Conservation (phyloP, 2,797 vertebrate species). For the Anomalospiza imberbis region DNA sequence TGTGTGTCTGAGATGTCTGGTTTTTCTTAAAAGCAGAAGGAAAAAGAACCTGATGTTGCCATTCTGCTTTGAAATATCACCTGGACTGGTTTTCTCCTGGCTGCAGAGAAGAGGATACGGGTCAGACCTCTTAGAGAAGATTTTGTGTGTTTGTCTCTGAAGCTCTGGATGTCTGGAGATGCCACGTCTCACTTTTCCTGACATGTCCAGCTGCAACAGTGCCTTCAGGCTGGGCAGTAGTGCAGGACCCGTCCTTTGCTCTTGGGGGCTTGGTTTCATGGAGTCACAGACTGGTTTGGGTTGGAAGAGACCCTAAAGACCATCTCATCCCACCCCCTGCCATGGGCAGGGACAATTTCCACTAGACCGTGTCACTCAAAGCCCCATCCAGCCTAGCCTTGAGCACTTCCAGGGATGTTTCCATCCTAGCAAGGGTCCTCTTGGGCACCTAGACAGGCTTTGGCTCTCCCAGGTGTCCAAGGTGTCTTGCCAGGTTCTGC, state of each 20-base stretch:
- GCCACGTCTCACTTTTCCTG: not conserved
- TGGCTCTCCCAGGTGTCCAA: not conserved
- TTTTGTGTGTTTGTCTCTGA: not conserved
- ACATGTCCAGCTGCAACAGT: fast-evolving
- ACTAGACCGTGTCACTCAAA: not conserved
- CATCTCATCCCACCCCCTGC: not conserved
- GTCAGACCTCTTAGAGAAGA: not conserved
- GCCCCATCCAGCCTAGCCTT: not conserved
- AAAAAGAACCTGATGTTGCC: not conserved
- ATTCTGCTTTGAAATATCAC: not conserved
- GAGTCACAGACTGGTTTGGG: not conserved
- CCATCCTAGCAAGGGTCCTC: not conserved
- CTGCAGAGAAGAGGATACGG: not conserved
- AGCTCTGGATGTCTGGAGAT: not conserved
- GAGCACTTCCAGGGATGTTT: not conserved
- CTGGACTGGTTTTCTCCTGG: not conserved
- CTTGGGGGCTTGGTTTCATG: not conserved
- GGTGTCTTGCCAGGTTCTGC: not conserved
- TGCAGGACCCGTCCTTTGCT: not conserved
- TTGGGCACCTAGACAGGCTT: not conserved
- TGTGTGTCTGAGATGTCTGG: not conserved
- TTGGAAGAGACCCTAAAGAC: not conserved
- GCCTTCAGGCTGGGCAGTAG: not conserved
- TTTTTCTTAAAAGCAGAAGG: not conserved
- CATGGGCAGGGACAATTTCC: not conserved